Evolutionary conservation across 2,888 invertebrate genomes (phyloP), one percentile per base, ranked within the genome.

Genomic region (Germaria angustata): DNA sequence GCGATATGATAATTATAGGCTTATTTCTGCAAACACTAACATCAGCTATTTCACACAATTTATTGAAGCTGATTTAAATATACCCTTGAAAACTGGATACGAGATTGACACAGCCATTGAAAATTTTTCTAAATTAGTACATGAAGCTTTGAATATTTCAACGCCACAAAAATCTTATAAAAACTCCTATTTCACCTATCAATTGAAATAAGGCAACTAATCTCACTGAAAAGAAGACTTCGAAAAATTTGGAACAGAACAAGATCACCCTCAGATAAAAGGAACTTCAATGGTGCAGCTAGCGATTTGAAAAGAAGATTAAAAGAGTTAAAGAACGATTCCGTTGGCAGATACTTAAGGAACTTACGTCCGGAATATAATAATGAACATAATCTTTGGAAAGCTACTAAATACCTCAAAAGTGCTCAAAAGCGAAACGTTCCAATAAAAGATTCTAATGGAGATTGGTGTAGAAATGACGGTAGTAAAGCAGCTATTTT

Each of bases 131-230:
- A 61, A 39, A 59, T 22, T 41, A 15, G 36, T 57, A 8, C 55
- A 57, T 36, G 36, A 57, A 57, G 53, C 32, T 32, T 22, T 39
- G 0, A 39, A 22, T 39, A n/a, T 39, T 39, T 59, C 61, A 41
- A 61, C 61, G 24, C 15, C 61, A 15, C 41, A 61, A 41, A 13
- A 41, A 8, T 24, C 36, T 13, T 6, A 39, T 11, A 2, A n/a
- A n/a, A n/a, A n/a, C n/a, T 11, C 8, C 17, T 36, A 36, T 57
- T 57, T 57, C n/a, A n/a, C n/a, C n/a, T n/a, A n/a, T 39, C 59
- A 59, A 7, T n/a, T 59, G n/a, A 39, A 59, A 59, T 59, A 39
- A 59, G 59, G n/a, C 36, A 59, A 59, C 59, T 59, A 11, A 59
- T 59, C 13, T 36, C 59, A 39, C 13, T 11, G 22, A 49, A 49